These are phyloP conservation scores for Dryobotodes eremita DNA, from an alignment of 2,888 invertebrate genomes.

Conservation along the genomic window DNA sequence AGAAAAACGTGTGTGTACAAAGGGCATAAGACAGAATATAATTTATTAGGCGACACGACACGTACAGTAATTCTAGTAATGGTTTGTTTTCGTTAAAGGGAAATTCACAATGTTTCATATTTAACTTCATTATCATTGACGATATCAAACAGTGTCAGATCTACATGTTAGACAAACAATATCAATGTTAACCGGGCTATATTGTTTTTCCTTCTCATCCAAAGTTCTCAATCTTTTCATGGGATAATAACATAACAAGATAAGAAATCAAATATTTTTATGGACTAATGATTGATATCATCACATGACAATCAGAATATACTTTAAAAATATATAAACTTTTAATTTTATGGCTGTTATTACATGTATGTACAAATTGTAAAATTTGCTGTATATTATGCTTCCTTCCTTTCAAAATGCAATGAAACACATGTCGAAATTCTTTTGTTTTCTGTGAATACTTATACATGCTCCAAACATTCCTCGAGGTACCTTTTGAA, in stretches of 20 bases:
- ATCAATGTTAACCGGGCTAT: conserved; percentile 68
- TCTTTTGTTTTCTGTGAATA: conserved; percentile 26
- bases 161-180: conserved; percentile 68
- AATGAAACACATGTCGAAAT: conserved; percentile 24
- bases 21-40: conserved; percentile 43
- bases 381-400: conserved; percentile 35
- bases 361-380: conserved; percentile 52
- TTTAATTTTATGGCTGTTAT: conserved; percentile 26
- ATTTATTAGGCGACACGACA: conserved; percentile 70
- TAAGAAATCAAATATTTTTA: conserved; percentile 24
- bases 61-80: conserved; percentile 68
- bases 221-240: conserved; percentile 14
- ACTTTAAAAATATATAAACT: conserved; percentile 24
- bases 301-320: conserved; percentile 13
- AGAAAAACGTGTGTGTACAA: neutral
- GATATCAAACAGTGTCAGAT: conserved; percentile 73
- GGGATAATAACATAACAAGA: conserved; percentile 6
- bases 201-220: conserved; percentile 84
- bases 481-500: conserved; percentile 46
- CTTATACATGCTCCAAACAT: conserved; percentile 45
- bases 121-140: conserved; percentile 70
- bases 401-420: conserved; percentile 35
- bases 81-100: conserved; percentile 78
- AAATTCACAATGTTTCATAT: conserved; percentile 70
- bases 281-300: conserved; percentile 17